Evolutionary conservation across 1,140 invertebrate species (phyloP), one percentile per base, ranked within the genome.

Genomic region (Orussus abietinus): DNA sequence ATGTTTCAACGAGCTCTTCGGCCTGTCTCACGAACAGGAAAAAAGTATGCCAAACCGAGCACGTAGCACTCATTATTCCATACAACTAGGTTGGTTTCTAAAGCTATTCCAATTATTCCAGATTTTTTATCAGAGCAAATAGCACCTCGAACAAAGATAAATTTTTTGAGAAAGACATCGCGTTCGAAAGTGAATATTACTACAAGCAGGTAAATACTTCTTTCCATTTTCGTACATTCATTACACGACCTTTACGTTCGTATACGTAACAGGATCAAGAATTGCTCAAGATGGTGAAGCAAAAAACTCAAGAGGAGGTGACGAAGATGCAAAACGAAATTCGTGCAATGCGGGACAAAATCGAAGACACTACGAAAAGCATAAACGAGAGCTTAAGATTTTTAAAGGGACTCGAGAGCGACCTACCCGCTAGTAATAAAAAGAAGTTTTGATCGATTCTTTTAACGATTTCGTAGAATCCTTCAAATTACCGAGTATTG

Each of bases 301-400:
- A 57, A 40, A 62, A 58, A 41, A 55, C 51, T 4, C 38, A 54
- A 7, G 52, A 61, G 2, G 58, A 63, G 15, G 42, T 63, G 2
- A 52, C 45, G 22, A 42, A 32, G 3, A 54, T 63, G 60, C 51
- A 48, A 25, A 42, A 49, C 2, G 51, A 61, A 26, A 42, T 63
- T 7, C 42, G 45, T 4, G 5, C 29, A 7, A 55, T 63, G 54
- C 44, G 28, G 2, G 40, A 43, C 1, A 55, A 62, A 39, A 62
- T 63, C 12, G 50, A 59, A 1, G 52, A 59, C 11, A 53, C 57
- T 13, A 63, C 57, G 45, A 52, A 53, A 10, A 51, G 45, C 2
- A 63, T 63, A 26, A 48, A 31, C 4, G 59, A 63, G 15, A 59
- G 52, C 38, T 12, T 61, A 5, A 49, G 55, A 38, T 62, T 59